These are phyloP conservation scores for Actinernus sp. DNA, from an alignment of 92 coral and sea anemone genomes.

Conservation along the genomic window DNA sequence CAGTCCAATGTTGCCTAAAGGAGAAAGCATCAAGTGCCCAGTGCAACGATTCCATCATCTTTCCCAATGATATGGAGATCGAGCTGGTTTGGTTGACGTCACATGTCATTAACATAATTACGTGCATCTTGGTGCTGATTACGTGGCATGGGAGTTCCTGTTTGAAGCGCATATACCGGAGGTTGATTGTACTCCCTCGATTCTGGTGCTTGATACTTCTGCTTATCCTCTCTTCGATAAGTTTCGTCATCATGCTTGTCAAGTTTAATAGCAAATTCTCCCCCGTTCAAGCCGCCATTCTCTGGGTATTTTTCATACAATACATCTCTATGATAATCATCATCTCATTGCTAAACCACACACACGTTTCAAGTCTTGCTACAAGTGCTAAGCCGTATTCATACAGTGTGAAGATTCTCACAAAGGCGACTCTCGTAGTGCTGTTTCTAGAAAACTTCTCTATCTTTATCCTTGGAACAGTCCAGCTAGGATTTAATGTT, in stretches of 20 bases:
- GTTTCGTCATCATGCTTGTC: neutral
- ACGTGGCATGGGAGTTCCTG: neutral
- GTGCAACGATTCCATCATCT: neutral
- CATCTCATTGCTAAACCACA: conserved; percentile 5
- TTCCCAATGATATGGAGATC: conserved; percentile 3
- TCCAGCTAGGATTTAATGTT: conserved; percentile 13
- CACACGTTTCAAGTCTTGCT: neutral
- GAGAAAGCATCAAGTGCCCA: neutral
- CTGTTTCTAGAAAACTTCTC: conserved; percentile 1
- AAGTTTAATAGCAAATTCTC: neutral
- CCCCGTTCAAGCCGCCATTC: neutral
- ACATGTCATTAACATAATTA: conserved; percentile 4
- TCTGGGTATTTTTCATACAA: neutral
- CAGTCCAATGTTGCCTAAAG: conserved; percentile 1
- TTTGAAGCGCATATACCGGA: neutral
- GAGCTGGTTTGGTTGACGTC: conserved; percentile 5
- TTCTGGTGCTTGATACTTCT: conserved; percentile 9
- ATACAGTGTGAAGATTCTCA: neutral
- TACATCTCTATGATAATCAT: neutral
- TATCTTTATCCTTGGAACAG: conserved; percentile 4
- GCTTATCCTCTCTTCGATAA: neutral
- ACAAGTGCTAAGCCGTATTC: neutral
- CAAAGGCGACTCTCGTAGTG: neutral
- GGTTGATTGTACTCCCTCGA: neutral
- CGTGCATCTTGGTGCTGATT: neutral